phyloP scores from a whole-genome alignment of 1,140 invertebrate genomes.

The Drosophila sulfurigaster region DNA sequence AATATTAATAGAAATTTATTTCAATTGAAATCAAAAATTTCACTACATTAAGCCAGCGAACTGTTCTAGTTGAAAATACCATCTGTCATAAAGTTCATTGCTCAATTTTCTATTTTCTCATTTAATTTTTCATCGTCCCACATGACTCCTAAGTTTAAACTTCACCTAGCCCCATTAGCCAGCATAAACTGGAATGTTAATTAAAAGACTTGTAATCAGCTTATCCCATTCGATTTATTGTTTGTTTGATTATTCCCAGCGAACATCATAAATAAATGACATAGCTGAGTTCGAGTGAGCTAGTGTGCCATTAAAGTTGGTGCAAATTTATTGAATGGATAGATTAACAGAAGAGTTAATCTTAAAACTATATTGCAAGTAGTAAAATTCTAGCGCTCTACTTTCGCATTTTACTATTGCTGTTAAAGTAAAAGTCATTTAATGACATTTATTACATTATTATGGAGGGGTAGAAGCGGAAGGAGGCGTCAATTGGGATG shows the following conservation, averaged over 20 bases:
- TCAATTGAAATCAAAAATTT: constrained; percentile 83
- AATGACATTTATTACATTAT: too few relatives aligned
- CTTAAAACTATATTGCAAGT: too few relatives aligned
- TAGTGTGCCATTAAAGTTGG: too few relatives aligned
- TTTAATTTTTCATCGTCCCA: background rate
- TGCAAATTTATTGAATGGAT: too few relatives aligned
- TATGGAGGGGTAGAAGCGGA: too few relatives aligned
- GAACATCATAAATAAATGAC: constrained; percentile 56
- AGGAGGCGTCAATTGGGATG: background rate
- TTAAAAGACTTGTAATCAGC: constrained; percentile 71
- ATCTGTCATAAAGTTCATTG: constrained; percentile 34
- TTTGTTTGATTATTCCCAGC: constrained; percentile 60
- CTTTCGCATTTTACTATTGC: too few relatives aligned
- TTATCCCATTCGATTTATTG: constrained; percentile 72
- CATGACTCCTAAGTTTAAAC: constrained; percentile 2
- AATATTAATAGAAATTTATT: constrained; percentile 83
- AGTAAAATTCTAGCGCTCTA: too few relatives aligned
- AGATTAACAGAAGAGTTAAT: too few relatives aligned
- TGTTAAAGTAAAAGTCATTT: too few relatives aligned
- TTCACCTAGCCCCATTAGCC: constrained; percentile 4
- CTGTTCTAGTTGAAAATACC: constrained; percentile 14
- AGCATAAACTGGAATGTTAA: constrained; percentile 20
- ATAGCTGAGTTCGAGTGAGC: constrained; percentile 4
- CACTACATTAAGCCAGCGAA: constrained; percentile 51
- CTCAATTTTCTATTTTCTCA: background rate